These are phyloP conservation scores for Fragum fragum DNA, from an alignment of 2,888 invertebrate species.

Conservation along the genomic window DNA sequence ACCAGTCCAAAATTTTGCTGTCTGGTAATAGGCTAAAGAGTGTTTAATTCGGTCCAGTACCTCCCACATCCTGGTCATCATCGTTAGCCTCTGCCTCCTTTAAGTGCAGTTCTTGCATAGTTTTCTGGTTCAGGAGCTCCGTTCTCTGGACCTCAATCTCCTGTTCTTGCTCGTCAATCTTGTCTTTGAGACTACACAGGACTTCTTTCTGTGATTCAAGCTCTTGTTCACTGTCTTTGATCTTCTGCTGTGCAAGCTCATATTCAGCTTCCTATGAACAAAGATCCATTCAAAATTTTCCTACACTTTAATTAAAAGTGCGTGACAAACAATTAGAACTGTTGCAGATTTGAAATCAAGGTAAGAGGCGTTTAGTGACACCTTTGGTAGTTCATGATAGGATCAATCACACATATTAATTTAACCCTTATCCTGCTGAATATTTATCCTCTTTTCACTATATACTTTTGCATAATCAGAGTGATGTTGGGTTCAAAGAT, in stretches of 20 bases:
- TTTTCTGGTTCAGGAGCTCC: conserved; percentile 35
- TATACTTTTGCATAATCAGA: no score
- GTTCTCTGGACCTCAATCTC: conserved; percentile 70
- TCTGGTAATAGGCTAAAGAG: background rate
- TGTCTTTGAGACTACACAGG: background rate
- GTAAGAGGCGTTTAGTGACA: no score
- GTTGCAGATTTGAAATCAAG: no score
- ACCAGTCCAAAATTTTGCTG: conserved; percentile 7
- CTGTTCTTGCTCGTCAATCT: conserved; percentile 74
- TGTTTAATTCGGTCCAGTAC: background rate
- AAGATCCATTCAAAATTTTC: background rate
- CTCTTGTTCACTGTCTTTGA: conserved; percentile 59
- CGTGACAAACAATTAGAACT: no score
- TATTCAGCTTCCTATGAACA: conserved; percentile 51
- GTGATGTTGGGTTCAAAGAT: no score
- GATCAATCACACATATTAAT: no score
- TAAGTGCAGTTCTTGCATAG: conserved; percentile 55
- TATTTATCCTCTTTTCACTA: no score
- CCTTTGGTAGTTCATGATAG: no score
- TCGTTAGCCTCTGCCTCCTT: conserved; percentile 92
- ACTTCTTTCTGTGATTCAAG: conserved; percentile 25
- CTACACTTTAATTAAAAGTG: no score
- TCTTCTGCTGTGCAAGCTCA: conserved; percentile 53
- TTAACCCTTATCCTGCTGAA: no score
- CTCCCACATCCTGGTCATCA: conserved; percentile 88